phyloP scores from a whole-genome alignment of 2,113 vertebrate species.

The Ginglymostoma cirratum region DNA sequence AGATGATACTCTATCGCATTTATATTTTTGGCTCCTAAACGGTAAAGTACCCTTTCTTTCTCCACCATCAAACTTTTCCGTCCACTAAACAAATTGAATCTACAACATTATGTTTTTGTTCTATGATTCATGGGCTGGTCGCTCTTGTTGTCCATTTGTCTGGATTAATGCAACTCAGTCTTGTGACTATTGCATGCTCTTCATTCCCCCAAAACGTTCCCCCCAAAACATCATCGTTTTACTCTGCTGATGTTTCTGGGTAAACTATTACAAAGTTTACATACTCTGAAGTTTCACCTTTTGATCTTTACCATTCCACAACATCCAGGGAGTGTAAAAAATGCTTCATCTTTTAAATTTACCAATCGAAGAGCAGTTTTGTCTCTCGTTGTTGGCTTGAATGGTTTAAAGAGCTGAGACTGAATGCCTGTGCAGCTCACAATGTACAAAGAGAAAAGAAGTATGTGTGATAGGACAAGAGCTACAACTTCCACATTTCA shows the following conservation, averaged over 20 bases:
- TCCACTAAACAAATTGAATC: not conserved
- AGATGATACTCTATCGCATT: not conserved
- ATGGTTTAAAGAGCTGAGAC: not conserved
- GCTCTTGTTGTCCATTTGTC: not conserved
- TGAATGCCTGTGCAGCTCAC: not conserved
- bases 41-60: not conserved
- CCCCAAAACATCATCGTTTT: not conserved
- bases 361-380: not conserved
- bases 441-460: not conserved
- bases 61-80: not conserved
- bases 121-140: not conserved
- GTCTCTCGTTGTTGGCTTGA: not conserved
- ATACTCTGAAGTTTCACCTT: not conserved
- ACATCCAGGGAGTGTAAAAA: not conserved
- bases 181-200: not conserved
- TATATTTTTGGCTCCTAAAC: not conserved
- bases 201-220: not conserved
- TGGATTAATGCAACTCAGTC: not conserved
- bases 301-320: not conserved
- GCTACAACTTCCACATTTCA: not conserved
- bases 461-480: not conserved
- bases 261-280: not conserved
- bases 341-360: not conserved
- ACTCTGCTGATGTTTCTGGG: not conserved
- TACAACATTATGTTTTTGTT: not conserved